phyloP scores from a whole-genome alignment of 1,140 invertebrate genomes.

The Drosophila yakuba region DNA sequence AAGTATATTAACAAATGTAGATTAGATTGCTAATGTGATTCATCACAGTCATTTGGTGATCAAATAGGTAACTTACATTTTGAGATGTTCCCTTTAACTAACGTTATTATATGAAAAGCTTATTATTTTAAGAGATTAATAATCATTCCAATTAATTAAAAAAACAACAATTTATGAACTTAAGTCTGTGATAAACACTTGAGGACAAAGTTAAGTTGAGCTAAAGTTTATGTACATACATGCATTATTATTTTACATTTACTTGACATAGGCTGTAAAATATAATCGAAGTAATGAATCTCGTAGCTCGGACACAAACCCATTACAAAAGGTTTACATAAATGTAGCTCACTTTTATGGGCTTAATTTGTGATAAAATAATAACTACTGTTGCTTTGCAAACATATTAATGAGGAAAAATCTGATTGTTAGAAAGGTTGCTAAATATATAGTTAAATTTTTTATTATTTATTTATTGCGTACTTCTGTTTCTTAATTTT shows the following conservation, averaged over 20 bases:
- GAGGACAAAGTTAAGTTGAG: too few species aligned
- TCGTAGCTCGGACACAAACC: constrained; percentile 18
- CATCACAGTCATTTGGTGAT: background rate
- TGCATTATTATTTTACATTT: too few species aligned
- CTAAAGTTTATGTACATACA: too few species aligned
- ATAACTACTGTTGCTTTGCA: too few species aligned
- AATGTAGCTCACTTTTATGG: constrained; percentile 11
- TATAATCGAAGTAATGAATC: background rate
- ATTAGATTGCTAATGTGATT: constrained; percentile 9
- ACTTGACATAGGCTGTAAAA: background rate
- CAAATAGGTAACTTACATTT: background rate
- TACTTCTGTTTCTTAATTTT: too few species aligned
- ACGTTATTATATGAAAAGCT: background rate
- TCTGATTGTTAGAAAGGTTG: too few species aligned
- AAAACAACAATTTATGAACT: too few species aligned
- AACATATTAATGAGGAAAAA: too few species aligned
- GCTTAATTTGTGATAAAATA: background rate
- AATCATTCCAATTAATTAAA: too few species aligned
- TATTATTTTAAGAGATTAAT: background rate
- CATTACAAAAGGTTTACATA: background rate
- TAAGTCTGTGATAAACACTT: too few species aligned
- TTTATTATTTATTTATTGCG: too few species aligned
- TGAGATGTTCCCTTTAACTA: background rate
- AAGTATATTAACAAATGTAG: background rate
- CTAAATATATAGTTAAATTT: too few species aligned